Evolutionary conservation across 2,888 invertebrate species (phyloP).

Genomic region (Cybosia mesomella): DNA sequence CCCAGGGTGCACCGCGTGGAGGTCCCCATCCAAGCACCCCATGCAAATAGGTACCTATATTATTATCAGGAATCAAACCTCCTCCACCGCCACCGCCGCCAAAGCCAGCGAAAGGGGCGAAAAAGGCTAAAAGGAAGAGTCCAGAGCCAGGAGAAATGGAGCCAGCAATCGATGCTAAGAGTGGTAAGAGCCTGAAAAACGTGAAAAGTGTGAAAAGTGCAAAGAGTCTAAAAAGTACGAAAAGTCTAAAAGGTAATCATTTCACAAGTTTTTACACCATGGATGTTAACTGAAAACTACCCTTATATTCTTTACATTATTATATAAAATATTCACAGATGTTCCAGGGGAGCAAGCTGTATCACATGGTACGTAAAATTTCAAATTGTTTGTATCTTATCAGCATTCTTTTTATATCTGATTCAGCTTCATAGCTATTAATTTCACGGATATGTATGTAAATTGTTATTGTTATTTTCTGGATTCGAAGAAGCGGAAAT

Average conservation of each 20-base stretch:
- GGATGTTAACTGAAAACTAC: too few relatives aligned
- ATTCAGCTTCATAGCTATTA: neutral
- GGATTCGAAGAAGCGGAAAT: slow-evolving; percentile 58
- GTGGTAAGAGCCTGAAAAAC: slow-evolving; percentile 54
- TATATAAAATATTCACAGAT: neutral
- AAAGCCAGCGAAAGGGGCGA: slow-evolving; percentile 52
- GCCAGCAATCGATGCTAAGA: slow-evolving; percentile 32
- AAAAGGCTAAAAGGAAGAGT: slow-evolving; percentile 19
- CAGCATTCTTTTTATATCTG: neutral
- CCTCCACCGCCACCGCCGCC: slow-evolving; percentile 77
- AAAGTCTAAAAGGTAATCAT: slow-evolving; percentile 18
- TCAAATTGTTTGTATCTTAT: neutral
- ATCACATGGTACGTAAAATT: slow-evolving; percentile 15
- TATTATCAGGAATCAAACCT: slow-evolving; percentile 68
- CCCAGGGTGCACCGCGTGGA: too few relatives aligned
- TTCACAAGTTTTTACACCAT: neutral
- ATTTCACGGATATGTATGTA: neutral
- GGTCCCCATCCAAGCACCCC: too few relatives aligned
- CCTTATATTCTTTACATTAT: too few relatives aligned
- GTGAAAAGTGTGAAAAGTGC: slow-evolving; percentile 24
- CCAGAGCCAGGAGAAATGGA: slow-evolving; percentile 24
- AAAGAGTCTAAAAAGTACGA: slow-evolving; percentile 23
- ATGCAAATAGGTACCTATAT: neutral
- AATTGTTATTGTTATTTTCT: neutral
- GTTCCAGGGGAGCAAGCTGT: neutral